Evolutionary conservation across 2,888 invertebrate species (phyloP).

Genomic region (Cantharis rustica): DNA sequence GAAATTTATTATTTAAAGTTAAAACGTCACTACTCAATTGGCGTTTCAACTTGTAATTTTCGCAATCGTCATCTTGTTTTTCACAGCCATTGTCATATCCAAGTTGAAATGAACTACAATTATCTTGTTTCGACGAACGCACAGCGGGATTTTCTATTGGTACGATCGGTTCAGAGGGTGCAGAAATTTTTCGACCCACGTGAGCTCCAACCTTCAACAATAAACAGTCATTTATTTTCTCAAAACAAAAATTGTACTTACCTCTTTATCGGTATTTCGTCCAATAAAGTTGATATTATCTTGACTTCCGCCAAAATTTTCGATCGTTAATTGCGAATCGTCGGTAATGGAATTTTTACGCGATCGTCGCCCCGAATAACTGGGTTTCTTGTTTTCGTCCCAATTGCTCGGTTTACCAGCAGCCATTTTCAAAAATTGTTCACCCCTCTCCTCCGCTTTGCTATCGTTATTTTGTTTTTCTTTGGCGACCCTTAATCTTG

Average conservation of each 20-base stretch:
- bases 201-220: constrained; percentile 53
- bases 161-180: constrained; percentile 58
- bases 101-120: constrained; percentile 70
- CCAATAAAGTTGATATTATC: constrained; percentile 86
- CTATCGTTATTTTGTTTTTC: constrained; percentile 67
- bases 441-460: constrained; percentile 71
- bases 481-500: constrained; percentile 63
- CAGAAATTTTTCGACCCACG: constrained; percentile 59
- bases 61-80: constrained; percentile 66
- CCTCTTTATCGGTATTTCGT: constrained; percentile 80
- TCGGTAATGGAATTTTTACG: constrained; percentile 83
- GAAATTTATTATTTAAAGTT: constrained; percentile 38
- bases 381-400: constrained; percentile 72
- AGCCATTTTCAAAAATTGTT: constrained; percentile 58
- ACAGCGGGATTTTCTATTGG: constrained; percentile 66
- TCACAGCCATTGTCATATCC: constrained; percentile 68
- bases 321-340: constrained; percentile 88
- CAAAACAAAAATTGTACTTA: constrained; percentile 22
- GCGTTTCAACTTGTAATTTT: constrained; percentile 59
- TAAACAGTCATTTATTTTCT: neutral
- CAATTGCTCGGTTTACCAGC: constrained; percentile 88
- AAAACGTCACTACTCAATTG: constrained; percentile 66
- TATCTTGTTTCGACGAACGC: constrained; percentile 77
- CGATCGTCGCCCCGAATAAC: constrained; percentile 82
- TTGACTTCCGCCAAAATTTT: constrained; percentile 92